Conservation (phyloP, 2,888 invertebrate species). For the Deilephila elpenor region DNA sequence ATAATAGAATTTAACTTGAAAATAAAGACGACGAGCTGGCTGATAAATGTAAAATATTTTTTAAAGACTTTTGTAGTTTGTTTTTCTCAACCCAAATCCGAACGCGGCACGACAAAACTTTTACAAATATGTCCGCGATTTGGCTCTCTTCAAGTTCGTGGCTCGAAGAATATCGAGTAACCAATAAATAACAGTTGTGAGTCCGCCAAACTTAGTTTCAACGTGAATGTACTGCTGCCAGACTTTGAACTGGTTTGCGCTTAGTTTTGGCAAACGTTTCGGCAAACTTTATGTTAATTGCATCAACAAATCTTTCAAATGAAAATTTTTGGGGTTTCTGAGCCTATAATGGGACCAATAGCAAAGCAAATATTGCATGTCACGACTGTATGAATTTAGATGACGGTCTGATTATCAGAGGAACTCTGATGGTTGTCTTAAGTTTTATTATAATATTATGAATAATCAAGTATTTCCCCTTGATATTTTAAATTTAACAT, state of each 20-base stretch:
- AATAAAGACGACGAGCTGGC: no score
- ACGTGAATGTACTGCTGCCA: not conserved
- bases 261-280: not conserved
- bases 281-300: not conserved
- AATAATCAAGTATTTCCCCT: no score
- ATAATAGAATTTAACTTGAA: no score
- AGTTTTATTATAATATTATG: no score
- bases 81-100: not conserved
- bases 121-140: not conserved
- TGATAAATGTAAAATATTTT: no score
- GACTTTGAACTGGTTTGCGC: not conserved
- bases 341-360: no score
- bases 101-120: not conserved
- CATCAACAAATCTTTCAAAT: not conserved
- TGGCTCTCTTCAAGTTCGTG: not conserved
- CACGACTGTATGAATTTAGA: no score
- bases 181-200: conserved; percentile 34
- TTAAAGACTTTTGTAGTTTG: no score
- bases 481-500: no score
- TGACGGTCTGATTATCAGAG: no score
- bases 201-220: conserved; percentile 31
- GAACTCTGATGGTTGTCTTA: no score
- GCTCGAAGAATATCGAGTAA: conserved; percentile 10
- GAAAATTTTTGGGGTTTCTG: not conserved
- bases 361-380: no score